Conservation (phyloP, 2,888 invertebrate species). For the Xylocampa areola region DNA sequence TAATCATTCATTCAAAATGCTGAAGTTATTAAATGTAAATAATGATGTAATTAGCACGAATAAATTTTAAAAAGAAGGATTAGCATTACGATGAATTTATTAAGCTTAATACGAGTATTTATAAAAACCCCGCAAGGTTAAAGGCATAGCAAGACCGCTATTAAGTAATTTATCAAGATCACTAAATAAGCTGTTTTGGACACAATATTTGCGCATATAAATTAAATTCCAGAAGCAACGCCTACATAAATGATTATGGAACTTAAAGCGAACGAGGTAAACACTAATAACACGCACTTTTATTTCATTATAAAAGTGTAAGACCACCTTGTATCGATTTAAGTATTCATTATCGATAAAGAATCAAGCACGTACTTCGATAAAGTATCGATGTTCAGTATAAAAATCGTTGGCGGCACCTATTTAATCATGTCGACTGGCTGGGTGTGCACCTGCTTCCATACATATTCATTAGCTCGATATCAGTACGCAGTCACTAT, state of each 20-base stretch:
- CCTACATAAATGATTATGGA: constrained; percentile 50
- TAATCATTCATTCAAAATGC: constrained; percentile 14
- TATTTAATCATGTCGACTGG: constrained; percentile 81
- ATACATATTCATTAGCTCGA: constrained; percentile 87
- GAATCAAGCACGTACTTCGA: constrained; percentile 69
- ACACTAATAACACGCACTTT: constrained; percentile 48
- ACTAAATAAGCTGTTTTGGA: constrained; percentile 46
- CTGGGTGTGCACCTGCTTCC: constrained; percentile 80
- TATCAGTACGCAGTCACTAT: constrained; percentile 81
- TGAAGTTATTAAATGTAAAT: constrained; percentile 34
- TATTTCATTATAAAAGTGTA: constrained; percentile 50
- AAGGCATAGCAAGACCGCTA: constrained; percentile 28
- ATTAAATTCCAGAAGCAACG: constrained; percentile 53
- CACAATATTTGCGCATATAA: constrained; percentile 47
- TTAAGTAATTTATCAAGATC: constrained; percentile 52
- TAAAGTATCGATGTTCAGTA: constrained; percentile 77
- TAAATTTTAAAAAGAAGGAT: constrained; percentile 37
- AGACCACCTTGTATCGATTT: constrained; percentile 61
- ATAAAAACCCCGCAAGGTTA: constrained; percentile 38
- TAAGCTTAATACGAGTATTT: constrained; percentile 42
- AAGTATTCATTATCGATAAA: constrained; percentile 69
- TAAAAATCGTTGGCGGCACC: constrained; percentile 85
- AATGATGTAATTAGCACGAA: constrained; percentile 45
- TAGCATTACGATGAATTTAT: constrained; percentile 40
- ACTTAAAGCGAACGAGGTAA: constrained; percentile 49